phyloP scores from a whole-genome alignment of 2,888 invertebrate species.

The Amphipyra berbera region DNA sequence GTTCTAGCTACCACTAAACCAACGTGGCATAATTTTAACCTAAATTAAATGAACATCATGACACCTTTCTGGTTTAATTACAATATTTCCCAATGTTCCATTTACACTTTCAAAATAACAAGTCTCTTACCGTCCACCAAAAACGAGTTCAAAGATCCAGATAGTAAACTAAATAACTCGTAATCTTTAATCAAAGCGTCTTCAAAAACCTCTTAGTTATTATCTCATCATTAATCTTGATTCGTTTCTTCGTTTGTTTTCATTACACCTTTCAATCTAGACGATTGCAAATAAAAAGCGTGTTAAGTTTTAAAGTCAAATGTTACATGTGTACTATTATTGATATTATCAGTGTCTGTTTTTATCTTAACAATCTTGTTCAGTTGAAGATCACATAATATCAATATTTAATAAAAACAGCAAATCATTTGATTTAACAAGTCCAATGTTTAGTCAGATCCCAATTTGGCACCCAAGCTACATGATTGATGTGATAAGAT shows the following conservation, averaged over 20 bases:
- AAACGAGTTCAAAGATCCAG: constrained; percentile 15
- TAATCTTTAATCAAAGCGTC: constrained; percentile 46
- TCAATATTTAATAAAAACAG: constrained; percentile 36
- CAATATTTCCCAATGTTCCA: neutral
- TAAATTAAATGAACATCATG: neutral
- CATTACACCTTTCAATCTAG: constrained; percentile 33
- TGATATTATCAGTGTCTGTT: constrained; percentile 19
- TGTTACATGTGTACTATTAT: constrained; percentile 19
- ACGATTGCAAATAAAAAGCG: constrained; percentile 24
- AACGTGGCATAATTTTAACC: too few species aligned
- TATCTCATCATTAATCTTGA: constrained; percentile 47
- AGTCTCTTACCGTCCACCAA: neutral
- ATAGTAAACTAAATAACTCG: constrained; percentile 32
- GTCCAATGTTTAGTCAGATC: constrained; percentile 6
- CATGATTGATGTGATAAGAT: constrained; percentile 3
- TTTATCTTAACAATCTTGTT: constrained; percentile 32
- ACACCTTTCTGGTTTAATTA: neutral
- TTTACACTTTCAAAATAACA: constrained; percentile 1
- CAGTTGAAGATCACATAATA: constrained; percentile 27
- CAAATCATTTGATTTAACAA: constrained; percentile 38
- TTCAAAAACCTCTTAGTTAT: constrained; percentile 38
- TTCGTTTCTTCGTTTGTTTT: constrained; percentile 41
- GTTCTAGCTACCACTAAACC: too few species aligned
- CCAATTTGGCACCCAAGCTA: constrained; percentile 15
- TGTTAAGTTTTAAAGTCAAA: constrained; percentile 25